phyloP scores from a whole-genome alignment of 2,113 vertebrate genomes.

The Zosterops borbonicus region DNA sequence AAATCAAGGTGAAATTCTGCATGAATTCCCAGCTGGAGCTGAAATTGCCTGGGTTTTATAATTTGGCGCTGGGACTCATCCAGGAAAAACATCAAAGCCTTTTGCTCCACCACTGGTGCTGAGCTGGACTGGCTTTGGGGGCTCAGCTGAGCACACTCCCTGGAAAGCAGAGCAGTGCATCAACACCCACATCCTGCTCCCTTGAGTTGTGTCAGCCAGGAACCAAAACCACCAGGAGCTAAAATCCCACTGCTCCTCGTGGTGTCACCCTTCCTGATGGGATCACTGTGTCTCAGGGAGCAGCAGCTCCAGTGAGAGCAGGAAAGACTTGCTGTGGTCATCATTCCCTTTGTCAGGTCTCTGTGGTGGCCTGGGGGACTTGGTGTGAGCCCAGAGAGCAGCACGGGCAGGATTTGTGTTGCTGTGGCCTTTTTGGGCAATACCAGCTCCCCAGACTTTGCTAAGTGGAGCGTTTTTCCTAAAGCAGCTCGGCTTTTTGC shows the following conservation, averaged over 20 bases:
- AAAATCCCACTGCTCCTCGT: not conserved
- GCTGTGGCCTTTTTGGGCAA: not conserved
- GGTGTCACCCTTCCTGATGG: not conserved
- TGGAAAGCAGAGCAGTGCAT: not conserved
- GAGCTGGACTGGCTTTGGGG: not conserved
- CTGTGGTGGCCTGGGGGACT: not conserved
- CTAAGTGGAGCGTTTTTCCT: not conserved
- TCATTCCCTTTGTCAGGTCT: rapidly evolving
- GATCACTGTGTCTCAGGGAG: not conserved
- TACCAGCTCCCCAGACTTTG: not conserved
- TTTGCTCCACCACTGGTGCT: not conserved
- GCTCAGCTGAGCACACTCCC: not conserved
- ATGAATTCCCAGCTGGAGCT: not conserved
- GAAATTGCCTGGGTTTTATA: not conserved
- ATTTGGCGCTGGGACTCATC: not conserved
- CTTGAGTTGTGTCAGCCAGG: not conserved
- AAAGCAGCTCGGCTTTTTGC: not conserved
- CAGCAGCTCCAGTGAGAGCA: rapidly evolving
- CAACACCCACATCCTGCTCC: not conserved
- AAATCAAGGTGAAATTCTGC: not conserved
- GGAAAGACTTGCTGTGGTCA: not conserved
- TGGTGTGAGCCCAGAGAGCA: not conserved
- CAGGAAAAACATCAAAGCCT: not conserved
- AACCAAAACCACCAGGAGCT: not conserved
- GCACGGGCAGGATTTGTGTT: not conserved